Evolutionary conservation across 2,113 vertebrate genomes (phyloP), one percentile per base, ranked within the genome.

Genomic region (Gadus chalcogrammus): DNA sequence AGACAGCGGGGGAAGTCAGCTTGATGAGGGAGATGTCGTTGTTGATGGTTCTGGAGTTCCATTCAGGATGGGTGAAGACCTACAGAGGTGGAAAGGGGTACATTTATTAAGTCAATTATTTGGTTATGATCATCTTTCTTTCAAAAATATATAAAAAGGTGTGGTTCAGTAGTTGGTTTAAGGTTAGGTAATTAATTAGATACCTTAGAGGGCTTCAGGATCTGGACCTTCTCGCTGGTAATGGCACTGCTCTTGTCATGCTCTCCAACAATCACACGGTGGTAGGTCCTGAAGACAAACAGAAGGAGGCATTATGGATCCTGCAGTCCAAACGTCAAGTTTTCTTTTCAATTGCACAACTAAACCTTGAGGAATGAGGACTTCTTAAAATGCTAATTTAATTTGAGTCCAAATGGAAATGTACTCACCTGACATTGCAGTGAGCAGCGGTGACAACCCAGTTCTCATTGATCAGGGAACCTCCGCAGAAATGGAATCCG

Each of bases 371-470:
- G 8, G 42, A 48, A 48, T 48, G 42, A 48, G 42, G 42, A 48
- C 2, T 48, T 48, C 42, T 48, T 62, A 24, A 62, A 24, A 62
- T 62, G 22, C 11, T 15, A 11, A 62, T 62, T 27, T 15, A 2
- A 24, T 24, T 7, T 27, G 61, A 24, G 18, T 48, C 12, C 18
- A 8, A 66, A 4, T n/a, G 53, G 16, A 11, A 55, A 24, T 18
- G 0, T 3, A 63, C 91, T 83, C 65, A 93, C 91, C 20, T 91
- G 74, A 93, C 90, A 3, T 74, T 79, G 2, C 92, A 94, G 83
- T 94, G 93, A 65, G 93, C 91, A 0, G 93, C 93, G 0, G 92
- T 94, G 71, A 93, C 87, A 15, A 92, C 91, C 93, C 92, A 93
- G 79, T 87, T 52, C 72, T 93, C 82, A 0, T 77, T 92, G 87